Conservation (phyloP, 2,797 vertebrate genomes). For the Helicolenus hilgendorfi region DNA sequence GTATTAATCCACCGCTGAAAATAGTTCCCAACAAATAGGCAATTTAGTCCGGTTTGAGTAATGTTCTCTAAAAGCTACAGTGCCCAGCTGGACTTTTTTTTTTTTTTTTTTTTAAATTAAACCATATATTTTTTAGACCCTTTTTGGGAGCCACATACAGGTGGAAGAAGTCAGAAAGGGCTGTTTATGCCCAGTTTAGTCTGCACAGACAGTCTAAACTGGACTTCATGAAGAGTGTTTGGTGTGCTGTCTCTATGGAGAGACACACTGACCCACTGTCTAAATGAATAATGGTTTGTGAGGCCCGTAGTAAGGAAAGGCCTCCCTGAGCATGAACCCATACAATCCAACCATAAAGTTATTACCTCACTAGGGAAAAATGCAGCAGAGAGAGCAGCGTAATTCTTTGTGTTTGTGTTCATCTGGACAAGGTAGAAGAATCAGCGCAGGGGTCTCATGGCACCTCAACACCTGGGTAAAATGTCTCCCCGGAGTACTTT, state of each 20-base stretch:
- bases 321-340: conserved; percentile 68
- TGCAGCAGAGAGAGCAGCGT: conserved; percentile 64
- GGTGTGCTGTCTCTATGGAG: conserved; percentile 31
- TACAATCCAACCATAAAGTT: conserved; percentile 76
- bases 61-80: neutral
- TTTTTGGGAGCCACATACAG: neutral
- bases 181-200: neutral
- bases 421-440: conserved; percentile 53
- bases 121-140: neutral
- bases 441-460: conserved; percentile 57
- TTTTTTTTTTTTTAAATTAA: neutral
- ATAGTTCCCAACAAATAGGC: neutral
- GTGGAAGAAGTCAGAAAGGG: neutral
- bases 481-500: conserved; percentile 50
- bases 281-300: conserved; percentile 67
- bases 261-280: conserved; percentile 68
- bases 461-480: conserved; percentile 75
- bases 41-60: neutral
- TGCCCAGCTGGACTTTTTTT: neutral
- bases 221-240: neutral
- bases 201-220: neutral
- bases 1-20: neutral
- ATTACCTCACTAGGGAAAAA: conserved; percentile 87
- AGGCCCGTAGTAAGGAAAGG: conserved; percentile 73
- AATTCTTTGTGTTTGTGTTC: conserved; percentile 62